phyloP scores from a whole-genome alignment of 2,888 invertebrate species.

The Rhaphigaster nebulosa region DNA sequence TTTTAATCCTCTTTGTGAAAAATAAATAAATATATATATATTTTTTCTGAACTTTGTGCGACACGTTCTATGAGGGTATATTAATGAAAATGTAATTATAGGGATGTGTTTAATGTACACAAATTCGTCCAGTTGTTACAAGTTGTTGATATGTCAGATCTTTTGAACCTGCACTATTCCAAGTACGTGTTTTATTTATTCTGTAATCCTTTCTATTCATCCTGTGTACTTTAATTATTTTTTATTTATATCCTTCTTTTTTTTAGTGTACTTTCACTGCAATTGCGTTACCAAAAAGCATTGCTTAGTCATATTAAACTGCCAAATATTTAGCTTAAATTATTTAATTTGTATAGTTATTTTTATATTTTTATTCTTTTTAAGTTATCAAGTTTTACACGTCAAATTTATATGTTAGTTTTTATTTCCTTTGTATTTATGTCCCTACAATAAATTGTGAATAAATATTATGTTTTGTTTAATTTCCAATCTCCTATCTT shows the following conservation, averaged over 20 bases:
- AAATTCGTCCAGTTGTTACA: slow-evolving; percentile 64
- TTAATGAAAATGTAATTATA: slow-evolving; percentile 49
- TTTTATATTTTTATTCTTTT: slow-evolving; percentile 58
- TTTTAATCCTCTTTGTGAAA: slow-evolving; percentile 56
- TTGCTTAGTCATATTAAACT: slow-evolving; percentile 61
- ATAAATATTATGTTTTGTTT: slow-evolving; percentile 23
- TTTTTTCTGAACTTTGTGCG: slow-evolving; percentile 56
- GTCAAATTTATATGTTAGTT: slow-evolving; percentile 52
- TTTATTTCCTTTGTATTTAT: slow-evolving; percentile 59
- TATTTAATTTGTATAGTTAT: slow-evolving; percentile 60
- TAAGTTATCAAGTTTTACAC: slow-evolving; percentile 52
- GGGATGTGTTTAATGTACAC: slow-evolving; percentile 59
- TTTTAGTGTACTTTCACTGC: slow-evolving; percentile 55
- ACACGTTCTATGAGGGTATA: slow-evolving; percentile 55
- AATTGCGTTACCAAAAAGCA: slow-evolving; percentile 61
- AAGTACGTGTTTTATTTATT: slow-evolving; percentile 40
- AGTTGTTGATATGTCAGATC: slow-evolving; percentile 62
- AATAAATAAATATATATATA: slow-evolving; percentile 60
- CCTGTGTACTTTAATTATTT: slow-evolving; percentile 48
- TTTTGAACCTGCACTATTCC: slow-evolving; percentile 61
- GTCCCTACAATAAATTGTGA: slow-evolving; percentile 56
- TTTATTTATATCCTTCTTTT: not conserved
- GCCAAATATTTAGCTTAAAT: slow-evolving; percentile 61
- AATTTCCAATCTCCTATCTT: not conserved
- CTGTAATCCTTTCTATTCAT: slow-evolving; percentile 33